phyloP scores from a whole-genome alignment of 2,113 vertebrate species.

The Protobothrops mucrosquamatus region DNA sequence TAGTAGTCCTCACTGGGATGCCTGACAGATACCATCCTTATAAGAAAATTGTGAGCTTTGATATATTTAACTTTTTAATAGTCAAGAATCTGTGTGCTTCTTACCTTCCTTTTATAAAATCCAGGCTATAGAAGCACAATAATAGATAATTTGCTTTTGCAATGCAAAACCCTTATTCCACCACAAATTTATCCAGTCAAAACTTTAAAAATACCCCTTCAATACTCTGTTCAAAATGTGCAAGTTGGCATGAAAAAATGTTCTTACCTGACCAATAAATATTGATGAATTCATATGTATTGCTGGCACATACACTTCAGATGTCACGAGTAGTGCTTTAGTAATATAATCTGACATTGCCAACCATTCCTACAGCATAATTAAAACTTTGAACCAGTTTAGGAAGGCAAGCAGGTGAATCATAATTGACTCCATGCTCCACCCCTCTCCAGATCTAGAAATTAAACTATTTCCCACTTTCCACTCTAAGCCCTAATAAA shows the following conservation, averaged over 20 bases:
- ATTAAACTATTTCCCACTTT: slow-evolving; percentile 22
- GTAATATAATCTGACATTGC: not conserved
- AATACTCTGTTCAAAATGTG: not conserved
- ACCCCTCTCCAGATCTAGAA: slow-evolving; percentile 50
- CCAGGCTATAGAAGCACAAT: not conserved
- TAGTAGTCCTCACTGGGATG: not conserved
- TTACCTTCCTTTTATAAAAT: not conserved
- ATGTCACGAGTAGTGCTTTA: not conserved
- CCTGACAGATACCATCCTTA: not conserved
- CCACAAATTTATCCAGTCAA: not conserved
- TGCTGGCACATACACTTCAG: slow-evolving; percentile 16
- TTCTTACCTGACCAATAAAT: slow-evolving; percentile 56
- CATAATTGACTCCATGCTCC: slow-evolving; percentile 47
- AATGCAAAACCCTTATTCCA: not conserved
- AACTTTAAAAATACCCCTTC: not conserved
- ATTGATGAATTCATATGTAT: slow-evolving; percentile 46
- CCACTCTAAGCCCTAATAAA: not conserved
- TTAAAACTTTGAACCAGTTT: not conserved
- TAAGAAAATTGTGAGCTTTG: too few relatives aligned
- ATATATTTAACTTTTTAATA: not conserved
- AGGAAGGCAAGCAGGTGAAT: slow-evolving; percentile 15
- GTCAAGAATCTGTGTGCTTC: not conserved
- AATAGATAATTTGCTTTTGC: not conserved
- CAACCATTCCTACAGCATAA: slow-evolving; percentile 17
- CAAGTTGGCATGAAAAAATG: not conserved